Evolutionary conservation across 2,797 vertebrate genomes (phyloP), one percentile per base, ranked within the genome.

Genomic region (Melanotaenia trifasciata): DNA sequence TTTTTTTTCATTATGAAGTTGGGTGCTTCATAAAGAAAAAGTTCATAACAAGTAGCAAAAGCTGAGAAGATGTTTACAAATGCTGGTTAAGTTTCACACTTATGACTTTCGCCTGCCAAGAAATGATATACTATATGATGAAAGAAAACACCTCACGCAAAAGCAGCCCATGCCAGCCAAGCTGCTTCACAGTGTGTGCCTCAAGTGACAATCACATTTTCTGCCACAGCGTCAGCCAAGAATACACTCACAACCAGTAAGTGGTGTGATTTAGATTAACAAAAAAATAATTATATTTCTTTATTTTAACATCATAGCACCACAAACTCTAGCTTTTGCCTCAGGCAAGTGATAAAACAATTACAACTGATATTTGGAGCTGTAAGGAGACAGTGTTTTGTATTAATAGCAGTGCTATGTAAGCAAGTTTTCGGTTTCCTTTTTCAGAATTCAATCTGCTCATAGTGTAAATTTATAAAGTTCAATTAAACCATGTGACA

Each of bases 151-250:
- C 43, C 30, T 10, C 18, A 51, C 30, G 50, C 40, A 56, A 14
- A 69, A 26, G 63, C 36, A 59, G 24, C 3, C 4, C 22, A 69
- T 28, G 70, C 26, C 64, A 53, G 60, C 24, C 30, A 67, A 54
- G 61, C n/a, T 56, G 26, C 45, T 53, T 32, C 57, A 65, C 3
- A 20, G 12, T 3, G 7, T 67, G 13, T 54, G 62, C 28, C 64
- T 78, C 59, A 67, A 20, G 60, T 73, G 78, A 78, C 72, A 45
- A 33, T 70, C 69, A 51, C 36, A 58, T 22, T 62, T 67, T 70
- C 45, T 43, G 74, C 73, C 62, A 58, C 43, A 54, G 61, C 50
- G 32, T 58, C 18, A 40, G 58, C 67, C 77, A 79, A 70, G 62
- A 64, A 51, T 20, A 65, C 20, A 24, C 35, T 13, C 30, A 26